Evolutionary conservation across 2,888 invertebrate genomes (phyloP).

Genomic region (Tanypteryx hageni): DNA sequence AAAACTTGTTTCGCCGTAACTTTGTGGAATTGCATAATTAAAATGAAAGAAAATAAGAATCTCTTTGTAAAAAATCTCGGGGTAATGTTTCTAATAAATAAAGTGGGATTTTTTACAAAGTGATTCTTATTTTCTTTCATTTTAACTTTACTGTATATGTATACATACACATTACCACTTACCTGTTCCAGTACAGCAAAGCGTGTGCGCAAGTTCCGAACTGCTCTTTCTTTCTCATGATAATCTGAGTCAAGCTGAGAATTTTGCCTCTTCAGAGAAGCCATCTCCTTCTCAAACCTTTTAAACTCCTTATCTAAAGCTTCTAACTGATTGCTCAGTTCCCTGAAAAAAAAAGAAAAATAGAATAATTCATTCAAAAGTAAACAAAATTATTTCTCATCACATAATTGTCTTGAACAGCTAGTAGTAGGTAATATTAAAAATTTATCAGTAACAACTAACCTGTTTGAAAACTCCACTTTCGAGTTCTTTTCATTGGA

Average conservation of each 20-base stretch:
- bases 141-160: too few species aligned
- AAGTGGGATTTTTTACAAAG: too few species aligned
- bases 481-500: conserved; percentile 65
- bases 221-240: conserved; percentile 80
- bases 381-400: neutral
- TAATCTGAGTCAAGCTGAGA: conserved; percentile 80
- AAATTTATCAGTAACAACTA: neutral
- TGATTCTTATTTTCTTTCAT: too few species aligned
- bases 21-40: too few species aligned
- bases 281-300: conserved; percentile 79
- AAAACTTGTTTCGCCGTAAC: too few species aligned
- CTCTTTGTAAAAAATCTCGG: too few species aligned
- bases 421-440: neutral
- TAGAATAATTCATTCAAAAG: neutral
- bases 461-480: conserved; percentile 65
- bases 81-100: too few species aligned
- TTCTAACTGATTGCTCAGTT: conserved; percentile 77
- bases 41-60: too few species aligned
- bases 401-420: neutral
- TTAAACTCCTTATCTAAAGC: conserved; percentile 79
- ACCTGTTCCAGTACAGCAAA: conserved; percentile 83
- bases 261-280: conserved; percentile 80
- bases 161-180: conserved; percentile 70
- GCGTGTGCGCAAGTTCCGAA: conserved; percentile 78
- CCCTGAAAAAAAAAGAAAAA: conserved; percentile 72